Evolutionary conservation across 2,113 vertebrate genomes (phyloP), one percentile per base, ranked within the genome.

Genomic region (Lamprologus tigripictilis): DNA sequence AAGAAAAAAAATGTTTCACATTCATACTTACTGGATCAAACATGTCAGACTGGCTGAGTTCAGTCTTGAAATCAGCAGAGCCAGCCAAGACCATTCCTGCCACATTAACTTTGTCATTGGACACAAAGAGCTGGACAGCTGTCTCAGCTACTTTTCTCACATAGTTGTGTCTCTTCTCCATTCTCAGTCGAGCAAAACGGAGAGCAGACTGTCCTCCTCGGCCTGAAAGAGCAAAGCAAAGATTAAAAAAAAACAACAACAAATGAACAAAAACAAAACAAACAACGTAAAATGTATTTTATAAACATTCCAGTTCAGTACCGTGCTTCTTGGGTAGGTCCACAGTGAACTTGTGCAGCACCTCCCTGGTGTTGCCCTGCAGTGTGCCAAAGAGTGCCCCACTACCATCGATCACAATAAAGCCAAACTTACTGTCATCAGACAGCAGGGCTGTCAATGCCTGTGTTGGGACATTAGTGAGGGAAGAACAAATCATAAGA

Each of bases 301-400:
- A 47, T 14, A 35, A 80, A 58, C 4, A 42, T 51, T 83, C 14
- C 57, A 33, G 53, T 6, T 57, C 16, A 76, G 85, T 97, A 99
- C 99, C 99, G 31, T 99, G 99, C 95, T 99, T 99, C 96, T 99
- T 99, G 96, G 99, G 99, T 92, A 99, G 97, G 96, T 99, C 99
- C 97, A 99, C 99, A 91, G 99, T 99, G 97, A 99, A 99, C 95
- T 99, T 99, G 97, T 99, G 99, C 93, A 99, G 96, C 90, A 99
- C 99, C 96, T 99, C 99, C 94, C 99, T 97, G 73, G 99, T 99
- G 96, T 99, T 99, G 95, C 99, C 99, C 96, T 99, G 99, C 83
- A 99, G 98, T 5, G 99, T 99, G 92, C 99, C 99, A 90, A 99
- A 99, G 91, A 99, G 97, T n/a, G 99, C 99, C 81, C 99, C 99